Conservation (phyloP, 2,797 vertebrate species). For the Phoebastria nigripes region DNA sequence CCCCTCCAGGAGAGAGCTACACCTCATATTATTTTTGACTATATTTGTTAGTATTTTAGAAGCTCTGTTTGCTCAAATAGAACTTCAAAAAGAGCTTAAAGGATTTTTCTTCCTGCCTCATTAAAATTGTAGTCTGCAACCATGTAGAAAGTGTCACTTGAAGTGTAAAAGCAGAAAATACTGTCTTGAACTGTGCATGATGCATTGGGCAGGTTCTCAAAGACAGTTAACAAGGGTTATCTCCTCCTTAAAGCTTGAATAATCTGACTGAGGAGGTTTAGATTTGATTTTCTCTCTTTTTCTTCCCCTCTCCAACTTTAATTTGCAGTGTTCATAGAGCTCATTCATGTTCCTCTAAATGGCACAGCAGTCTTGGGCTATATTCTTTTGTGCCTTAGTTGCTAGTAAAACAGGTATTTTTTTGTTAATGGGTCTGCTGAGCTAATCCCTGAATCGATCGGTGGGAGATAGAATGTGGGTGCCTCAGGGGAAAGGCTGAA, state of each 20-base stretch:
- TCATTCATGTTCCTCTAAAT: neutral
- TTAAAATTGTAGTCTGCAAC: neutral
- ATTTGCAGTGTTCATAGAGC: neutral
- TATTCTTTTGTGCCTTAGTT: neutral
- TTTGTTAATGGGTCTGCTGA: neutral
- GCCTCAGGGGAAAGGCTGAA: neutral
- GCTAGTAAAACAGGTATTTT: neutral
- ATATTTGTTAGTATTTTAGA: neutral
- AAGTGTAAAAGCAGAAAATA: neutral
- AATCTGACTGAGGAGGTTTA: neutral
- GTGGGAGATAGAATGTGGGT: neutral
- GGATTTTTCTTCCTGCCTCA: neutral
- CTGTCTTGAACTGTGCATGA: neutral
- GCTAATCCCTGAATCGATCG: neutral
- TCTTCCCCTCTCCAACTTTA: neutral
- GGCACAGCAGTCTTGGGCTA: neutral
- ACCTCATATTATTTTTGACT: neutral
- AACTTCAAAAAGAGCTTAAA: neutral
- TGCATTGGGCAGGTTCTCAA: neutral
- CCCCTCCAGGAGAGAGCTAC: neutral
- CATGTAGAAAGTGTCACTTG: neutral
- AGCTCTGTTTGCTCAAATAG: neutral
- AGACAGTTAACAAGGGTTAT: neutral
- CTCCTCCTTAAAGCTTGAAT: neutral
- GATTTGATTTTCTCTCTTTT: neutral